phyloP scores from a whole-genome alignment of 2,888 invertebrate species.

The Dendrolimus houi region DNA sequence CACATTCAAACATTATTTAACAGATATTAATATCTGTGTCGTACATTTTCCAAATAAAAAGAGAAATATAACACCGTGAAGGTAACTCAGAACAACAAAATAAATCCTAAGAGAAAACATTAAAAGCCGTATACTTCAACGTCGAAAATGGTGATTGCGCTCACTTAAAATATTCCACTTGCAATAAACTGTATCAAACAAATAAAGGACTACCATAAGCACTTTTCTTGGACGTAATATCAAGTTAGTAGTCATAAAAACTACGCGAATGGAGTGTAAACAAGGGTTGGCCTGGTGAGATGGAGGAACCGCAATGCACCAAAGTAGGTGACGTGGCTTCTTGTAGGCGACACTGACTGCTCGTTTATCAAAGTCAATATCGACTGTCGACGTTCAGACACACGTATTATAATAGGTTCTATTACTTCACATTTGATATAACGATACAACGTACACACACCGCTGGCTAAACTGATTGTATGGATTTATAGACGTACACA shows the following conservation, averaged over 20 bases:
- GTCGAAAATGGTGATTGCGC: constrained; percentile 22
- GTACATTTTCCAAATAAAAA: constrained; percentile 5
- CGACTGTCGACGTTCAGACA: constrained; percentile 59
- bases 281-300: constrained; percentile 53
- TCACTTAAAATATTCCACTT: constrained; percentile 44
- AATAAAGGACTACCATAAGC: constrained; percentile 56
- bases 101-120: constrained; percentile 19
- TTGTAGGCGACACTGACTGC: constrained; percentile 62
- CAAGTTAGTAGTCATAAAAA: constrained; percentile 65
- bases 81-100: constrained; percentile 12
- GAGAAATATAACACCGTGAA: constrained; percentile 6
- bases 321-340: constrained; percentile 68
- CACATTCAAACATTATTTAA: neutral
- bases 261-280: constrained; percentile 61
- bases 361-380: constrained; percentile 76
- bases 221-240: constrained; percentile 51
- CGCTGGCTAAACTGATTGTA: no score
- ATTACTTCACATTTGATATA: constrained; percentile 46
- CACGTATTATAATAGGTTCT: constrained; percentile 45
- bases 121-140: constrained; percentile 20
- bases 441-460: constrained; percentile 11
- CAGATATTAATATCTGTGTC: no score
- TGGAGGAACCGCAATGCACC: constrained; percentile 68
- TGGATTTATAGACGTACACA: no score
- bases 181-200: constrained; percentile 57